Base-by-base conservation (phyloP, 2,888 invertebrate species). In the Volucella inflata region DNA sequence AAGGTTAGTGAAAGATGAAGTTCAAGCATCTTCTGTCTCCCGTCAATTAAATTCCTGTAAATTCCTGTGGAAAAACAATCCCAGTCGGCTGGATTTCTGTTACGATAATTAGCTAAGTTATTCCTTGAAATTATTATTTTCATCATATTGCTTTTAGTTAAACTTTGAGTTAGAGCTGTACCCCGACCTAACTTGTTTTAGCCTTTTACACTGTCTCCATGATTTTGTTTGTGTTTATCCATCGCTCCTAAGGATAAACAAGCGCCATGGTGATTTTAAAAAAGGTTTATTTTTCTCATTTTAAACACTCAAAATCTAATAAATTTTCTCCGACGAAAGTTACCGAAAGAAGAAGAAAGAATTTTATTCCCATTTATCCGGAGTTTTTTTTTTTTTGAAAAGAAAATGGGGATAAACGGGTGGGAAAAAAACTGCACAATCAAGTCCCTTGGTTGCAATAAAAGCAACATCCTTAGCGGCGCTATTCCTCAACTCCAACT, bases 381-480 rank as follows among this genome's bases (percentile, higher is more conserved):
- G 53, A 53, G 11, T 48, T 11, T 40, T 50, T 16, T 42, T 16
- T 30, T 14, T 51, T 21, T 42, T n/a, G n/a, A 16, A 40, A 9
- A 12, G 4, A 16, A 17, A 6, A 9, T 11, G 2, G 38, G 38
- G 11, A 21, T 50, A 38, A 44, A 44, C 16, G 9, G 14, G 10
- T 53, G 0, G 44, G 44, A 51, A 72, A 8, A 57, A 50, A 50
- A 59, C 64, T 71, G 75, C 84, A 84, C 84, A 84, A 84, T 84
- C 84, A 76, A 67, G 80, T 80, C 84, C 62, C 84, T 50, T 42
- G 75, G 55, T 50, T 71, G 84, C 84, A 84, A 84, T 84, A 84
- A 84, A 80, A 55, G 48, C 53, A 64, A 67, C 71, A 36, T 64
- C 65, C 74, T 74, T n/a, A 59, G 67, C 14, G 53, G 53, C 46